Base-by-base conservation (phyloP, 1,140 invertebrate species). In the Bombus sibiricus region DNA sequence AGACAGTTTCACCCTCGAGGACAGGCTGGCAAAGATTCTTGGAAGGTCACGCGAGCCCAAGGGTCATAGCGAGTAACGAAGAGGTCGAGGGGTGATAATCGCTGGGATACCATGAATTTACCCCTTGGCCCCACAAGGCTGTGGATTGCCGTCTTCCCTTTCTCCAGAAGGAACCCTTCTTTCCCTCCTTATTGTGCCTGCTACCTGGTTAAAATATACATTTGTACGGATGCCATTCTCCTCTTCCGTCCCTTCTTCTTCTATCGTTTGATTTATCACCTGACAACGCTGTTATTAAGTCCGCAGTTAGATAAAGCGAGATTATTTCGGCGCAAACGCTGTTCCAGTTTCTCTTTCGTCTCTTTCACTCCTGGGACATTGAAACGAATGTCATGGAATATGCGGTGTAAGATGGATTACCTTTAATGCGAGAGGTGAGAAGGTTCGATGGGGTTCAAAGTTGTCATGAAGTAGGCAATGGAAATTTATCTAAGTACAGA, bases 41-140 rank as follows among this genome's bases (percentile, higher is more conserved):
- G 81, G 81, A 84, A 90, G 77, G 80, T 81, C 77, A 59, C 79
- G 76, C 66, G 62, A 76, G 86, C 69, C 62, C 39, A 86, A 86
- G 76, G 85, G 64, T 71, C 57, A n/a, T 47, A 64, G 53, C 85
- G 87, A 87, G 89, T 89, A 90, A 90, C 79, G 81, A 89, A 89
- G 83, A 89, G 87, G 87, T 83, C 87, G 89, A 89, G 87, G 90
- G 87, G 89, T 89, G 91, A 91, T 92, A 92, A 92, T 92, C 90
- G 91, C 74, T 74, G 71, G 88, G 87, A 92, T 90, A 90, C 82
- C 72, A 32, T 69, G 86, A 82, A 90, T 90, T 88, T 81, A 83
- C 78, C 87, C 88, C 62, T 80, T 89, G 77, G 85, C 85, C 85
- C 64, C 81, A 82, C 53, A 85, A 82, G 85, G 62, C 69, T 57